Conservation (phyloP, 2,113 vertebrate species). For the pig (Sus scrofa) region T2T-Sscrofa CM000823.6:57957001-57957500, state of each 20-base stretch:
- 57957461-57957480: neutral
- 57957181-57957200: neutral
- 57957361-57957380: neutral
- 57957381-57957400: neutral
- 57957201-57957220: neutral
- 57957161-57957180: no score
- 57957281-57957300: neutral
- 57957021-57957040: no score
- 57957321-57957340: neutral
- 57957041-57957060: no score
- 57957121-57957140: no score
- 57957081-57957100: no score
- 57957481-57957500: neutral
- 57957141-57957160: no score
- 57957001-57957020: no score
- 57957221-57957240: neutral
- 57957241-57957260: neutral
- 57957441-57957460: neutral
- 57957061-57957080: no score
- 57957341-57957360: neutral
- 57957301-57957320: neutral
- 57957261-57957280: neutral
- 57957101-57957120: no score
- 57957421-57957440: neutral
- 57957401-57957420: neutral